Evolutionary conservation across 2,797 vertebrate species (phyloP).

Genomic region (Vultur gryphus): DNA sequence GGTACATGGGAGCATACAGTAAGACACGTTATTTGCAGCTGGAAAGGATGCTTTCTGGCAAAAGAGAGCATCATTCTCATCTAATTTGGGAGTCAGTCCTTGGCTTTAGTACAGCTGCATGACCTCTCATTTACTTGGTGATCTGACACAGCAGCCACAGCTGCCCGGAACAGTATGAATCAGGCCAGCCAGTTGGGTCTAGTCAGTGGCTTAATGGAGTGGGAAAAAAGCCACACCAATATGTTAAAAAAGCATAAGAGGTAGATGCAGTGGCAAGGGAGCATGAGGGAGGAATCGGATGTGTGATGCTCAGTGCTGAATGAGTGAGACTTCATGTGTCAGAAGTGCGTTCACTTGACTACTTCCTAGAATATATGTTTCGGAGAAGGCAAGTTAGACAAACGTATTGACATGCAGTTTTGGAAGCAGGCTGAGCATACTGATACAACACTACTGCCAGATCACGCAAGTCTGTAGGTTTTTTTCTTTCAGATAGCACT

Average conservation of each 20-base stretch:
- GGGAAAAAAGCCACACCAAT: rapidly evolving
- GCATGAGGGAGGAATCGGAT: rapidly evolving
- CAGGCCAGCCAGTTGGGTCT: background rate
- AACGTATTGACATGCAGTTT: rapidly evolving
- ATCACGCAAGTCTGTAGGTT: background rate
- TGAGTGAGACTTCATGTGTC: background rate
- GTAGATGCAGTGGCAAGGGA: background rate
- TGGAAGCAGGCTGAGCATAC: background rate
- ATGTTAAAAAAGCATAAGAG: rapidly evolving
- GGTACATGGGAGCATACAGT: rapidly evolving
- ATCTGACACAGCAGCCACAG: background rate
- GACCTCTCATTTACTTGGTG: background rate
- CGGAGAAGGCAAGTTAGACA: background rate
- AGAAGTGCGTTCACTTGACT: background rate
- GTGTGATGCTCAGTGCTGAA: background rate
- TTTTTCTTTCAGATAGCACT: background rate
- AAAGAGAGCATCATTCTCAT: rapidly evolving
- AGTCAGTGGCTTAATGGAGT: background rate
- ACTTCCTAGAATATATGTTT: rapidly evolving
- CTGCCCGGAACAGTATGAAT: background rate
- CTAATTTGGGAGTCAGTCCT: background rate
- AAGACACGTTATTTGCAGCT: background rate
- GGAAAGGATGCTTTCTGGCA: background rate
- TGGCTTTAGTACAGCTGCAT: background rate
- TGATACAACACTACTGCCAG: background rate